Evolutionary conservation across 2,113 vertebrate species (phyloP).

Genomic region (Daphoenositta chrysoptera): DNA sequence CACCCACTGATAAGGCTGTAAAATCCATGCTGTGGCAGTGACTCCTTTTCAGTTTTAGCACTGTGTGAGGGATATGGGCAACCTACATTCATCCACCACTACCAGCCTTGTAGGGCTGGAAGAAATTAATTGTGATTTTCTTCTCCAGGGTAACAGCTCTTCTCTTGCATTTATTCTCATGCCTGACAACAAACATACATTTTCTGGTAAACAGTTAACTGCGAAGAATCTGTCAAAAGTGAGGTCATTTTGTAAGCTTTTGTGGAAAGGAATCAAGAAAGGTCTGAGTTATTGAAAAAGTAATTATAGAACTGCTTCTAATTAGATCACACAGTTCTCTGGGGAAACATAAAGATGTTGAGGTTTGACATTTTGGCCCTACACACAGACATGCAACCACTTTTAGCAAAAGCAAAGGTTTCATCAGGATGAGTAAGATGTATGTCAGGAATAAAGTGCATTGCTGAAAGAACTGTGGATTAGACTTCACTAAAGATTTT

Average conservation of each 20-base stretch:
- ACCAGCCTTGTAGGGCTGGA: background rate
- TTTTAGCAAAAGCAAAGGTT: background rate
- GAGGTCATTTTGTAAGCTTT: background rate
- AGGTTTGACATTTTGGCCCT: constrained; percentile 8
- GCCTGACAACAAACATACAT: background rate
- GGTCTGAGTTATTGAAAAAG: background rate
- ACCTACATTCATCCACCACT: background rate
- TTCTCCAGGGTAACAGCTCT: background rate
- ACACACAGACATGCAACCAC: background rate
- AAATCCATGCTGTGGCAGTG: background rate
- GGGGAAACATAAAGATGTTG: background rate
- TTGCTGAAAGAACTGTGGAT: background rate
- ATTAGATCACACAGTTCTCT: background rate
- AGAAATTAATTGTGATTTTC: background rate
- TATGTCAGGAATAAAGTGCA: background rate
- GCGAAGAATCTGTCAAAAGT: background rate
- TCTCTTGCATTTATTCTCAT: background rate
- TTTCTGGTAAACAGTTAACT: background rate
- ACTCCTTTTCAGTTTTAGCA: background rate
- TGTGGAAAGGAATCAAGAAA: background rate
- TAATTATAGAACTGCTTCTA: constrained; percentile 9
- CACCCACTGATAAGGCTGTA: background rate
- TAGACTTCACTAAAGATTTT: background rate
- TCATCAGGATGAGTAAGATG: background rate
- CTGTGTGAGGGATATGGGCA: background rate